Evolutionary conservation across 1,140 invertebrate species (phyloP).

Genomic region (Neelides sp.): DNA sequence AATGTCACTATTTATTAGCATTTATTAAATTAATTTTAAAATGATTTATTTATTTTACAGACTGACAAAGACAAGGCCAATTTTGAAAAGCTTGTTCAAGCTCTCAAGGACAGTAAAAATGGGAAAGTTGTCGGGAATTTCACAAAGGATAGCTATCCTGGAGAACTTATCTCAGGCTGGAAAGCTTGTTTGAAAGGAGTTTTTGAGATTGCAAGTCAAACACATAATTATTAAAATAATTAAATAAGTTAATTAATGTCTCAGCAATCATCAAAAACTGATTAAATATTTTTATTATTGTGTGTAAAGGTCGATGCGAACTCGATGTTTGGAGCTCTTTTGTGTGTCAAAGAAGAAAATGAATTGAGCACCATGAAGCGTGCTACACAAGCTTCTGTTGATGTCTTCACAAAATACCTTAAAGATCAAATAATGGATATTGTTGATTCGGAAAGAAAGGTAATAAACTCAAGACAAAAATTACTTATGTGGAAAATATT

Average conservation of each 20-base stretch:
- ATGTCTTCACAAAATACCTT: constrained; percentile 91
- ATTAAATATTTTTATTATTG: constrained; percentile 12
- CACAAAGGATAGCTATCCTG: constrained; percentile 82
- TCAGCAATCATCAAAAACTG: not conserved
- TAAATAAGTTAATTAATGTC: not conserved
- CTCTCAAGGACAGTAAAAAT: constrained; percentile 74
- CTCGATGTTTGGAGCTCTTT: constrained; percentile 65
- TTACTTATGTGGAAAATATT: not conserved
- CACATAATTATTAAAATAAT: constrained; percentile 6
- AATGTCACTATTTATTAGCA: not conserved
- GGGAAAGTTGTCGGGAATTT: constrained; percentile 88
- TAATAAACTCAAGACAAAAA: constrained; percentile 35
- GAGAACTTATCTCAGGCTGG: constrained; percentile 88
- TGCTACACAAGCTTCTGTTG: constrained; percentile 80
- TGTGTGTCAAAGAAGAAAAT: constrained; percentile 87
- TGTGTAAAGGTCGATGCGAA: constrained; percentile 64
- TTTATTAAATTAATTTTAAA: not conserved
- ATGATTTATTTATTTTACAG: constrained; percentile 42
- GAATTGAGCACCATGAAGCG: constrained; percentile 89
- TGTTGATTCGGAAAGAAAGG: constrained; percentile 86
- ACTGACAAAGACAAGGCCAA: constrained; percentile 90
- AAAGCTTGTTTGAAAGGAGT: constrained; percentile 55
- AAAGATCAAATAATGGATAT: constrained; percentile 98
- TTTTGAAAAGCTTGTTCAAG: constrained; percentile 72
- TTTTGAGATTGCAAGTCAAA: constrained; percentile 56